phyloP scores from a whole-genome alignment of 2,113 vertebrate genomes.

The Tricholaema leucomelas region DNA sequence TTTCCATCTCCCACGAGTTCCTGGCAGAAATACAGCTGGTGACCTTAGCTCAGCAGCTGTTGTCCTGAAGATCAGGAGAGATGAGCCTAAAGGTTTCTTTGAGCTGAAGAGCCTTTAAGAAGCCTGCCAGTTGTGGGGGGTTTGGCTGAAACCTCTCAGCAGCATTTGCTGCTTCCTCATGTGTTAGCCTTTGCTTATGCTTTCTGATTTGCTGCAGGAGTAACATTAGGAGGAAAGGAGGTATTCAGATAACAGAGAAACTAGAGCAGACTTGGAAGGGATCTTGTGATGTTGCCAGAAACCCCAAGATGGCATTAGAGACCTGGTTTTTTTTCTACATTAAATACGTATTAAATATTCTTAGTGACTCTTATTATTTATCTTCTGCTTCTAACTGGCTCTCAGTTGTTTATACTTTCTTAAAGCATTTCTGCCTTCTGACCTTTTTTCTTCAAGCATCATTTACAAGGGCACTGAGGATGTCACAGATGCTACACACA shows the following conservation, averaged over 20 bases:
- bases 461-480: neutral
- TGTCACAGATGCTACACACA: neutral
- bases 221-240: neutral
- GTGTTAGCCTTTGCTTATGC: neutral
- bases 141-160: neutral
- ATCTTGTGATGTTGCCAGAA: slow-evolving; percentile 14
- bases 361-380: neutral
- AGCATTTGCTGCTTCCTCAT: neutral
- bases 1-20: too few species aligned
- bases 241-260: neutral
- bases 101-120: neutral
- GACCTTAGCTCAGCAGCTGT: neutral
- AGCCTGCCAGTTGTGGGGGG: neutral
- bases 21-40: too few species aligned
- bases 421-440: rapidly evolving
- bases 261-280: neutral
- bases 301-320: slow-evolving; percentile 29
- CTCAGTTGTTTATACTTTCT: neutral
- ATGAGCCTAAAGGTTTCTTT: neutral
- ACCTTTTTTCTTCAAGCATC: neutral
- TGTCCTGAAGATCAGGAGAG: neutral
- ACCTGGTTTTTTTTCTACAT: neutral
- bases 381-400: neutral
- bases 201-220: neutral
- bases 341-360: neutral